Evolutionary conservation across 1,140 invertebrate genomes (phyloP).

Genomic region (Drosophila equinoxialis): DNA sequence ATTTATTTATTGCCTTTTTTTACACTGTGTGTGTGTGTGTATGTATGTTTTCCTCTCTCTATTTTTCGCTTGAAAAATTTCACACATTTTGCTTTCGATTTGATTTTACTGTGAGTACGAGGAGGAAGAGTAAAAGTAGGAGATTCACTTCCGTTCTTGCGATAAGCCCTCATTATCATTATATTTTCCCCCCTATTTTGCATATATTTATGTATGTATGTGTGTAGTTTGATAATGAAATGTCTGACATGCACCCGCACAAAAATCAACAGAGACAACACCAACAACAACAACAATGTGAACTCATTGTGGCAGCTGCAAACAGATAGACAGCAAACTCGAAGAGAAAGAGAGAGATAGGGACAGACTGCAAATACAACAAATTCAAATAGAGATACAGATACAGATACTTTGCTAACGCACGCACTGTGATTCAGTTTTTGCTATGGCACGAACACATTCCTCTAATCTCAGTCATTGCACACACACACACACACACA

Average conservation of each 20-base stretch:
- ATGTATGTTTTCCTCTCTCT: not conserved
- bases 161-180: conserved; percentile 77
- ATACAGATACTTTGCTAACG: conserved; percentile 48
- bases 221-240: conserved; percentile 70
- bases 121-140: conserved; percentile 18
- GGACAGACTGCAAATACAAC: conserved; percentile 31
- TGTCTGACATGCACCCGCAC: conserved; percentile 76
- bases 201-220: not conserved
- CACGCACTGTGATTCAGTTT: conserved; percentile 75
- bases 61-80: conserved; percentile 25
- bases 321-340: conserved; percentile 29
- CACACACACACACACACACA: conserved; percentile 45
- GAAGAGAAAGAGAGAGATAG: conserved; percentile 11
- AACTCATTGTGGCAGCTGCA: conserved; percentile 69
- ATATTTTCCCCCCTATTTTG: conserved; percentile 37
- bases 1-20: conserved; percentile 49
- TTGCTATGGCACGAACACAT: conserved; percentile 68
- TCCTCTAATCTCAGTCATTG: conserved; percentile 66
- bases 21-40: not conserved
- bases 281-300: conserved; percentile 56
- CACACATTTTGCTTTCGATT: conserved; percentile 37
- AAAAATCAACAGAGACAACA: conserved; percentile 35
- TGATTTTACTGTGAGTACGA: conserved; percentile 15
- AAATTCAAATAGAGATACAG: conserved; percentile 39
- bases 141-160: conserved; percentile 31